Evolutionary conservation across 2,888 invertebrate genomes (phyloP).

Genomic region (Parthenolecanium corni): DNA sequence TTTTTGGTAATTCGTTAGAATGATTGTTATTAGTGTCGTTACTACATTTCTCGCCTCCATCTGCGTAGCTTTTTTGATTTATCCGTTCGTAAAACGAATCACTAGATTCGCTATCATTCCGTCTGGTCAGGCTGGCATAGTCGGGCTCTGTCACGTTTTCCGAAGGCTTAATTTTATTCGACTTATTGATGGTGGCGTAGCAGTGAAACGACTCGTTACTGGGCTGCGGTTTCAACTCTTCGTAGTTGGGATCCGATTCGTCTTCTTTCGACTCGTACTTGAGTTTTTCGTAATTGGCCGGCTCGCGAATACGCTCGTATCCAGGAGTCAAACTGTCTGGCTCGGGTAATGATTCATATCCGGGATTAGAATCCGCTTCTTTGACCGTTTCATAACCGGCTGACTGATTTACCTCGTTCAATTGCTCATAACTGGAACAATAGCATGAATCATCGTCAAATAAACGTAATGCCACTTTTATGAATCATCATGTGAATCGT

Average conservation of each 20-base stretch:
- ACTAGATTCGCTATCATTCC: constrained; percentile 15
- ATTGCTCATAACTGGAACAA: constrained; percentile 13
- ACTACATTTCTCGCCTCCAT: not conserved
- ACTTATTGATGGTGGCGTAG: constrained; percentile 44
- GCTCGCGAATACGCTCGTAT: constrained; percentile 27
- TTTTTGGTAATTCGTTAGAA: not conserved
- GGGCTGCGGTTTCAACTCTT: constrained; percentile 48
- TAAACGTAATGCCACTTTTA: not conserved
- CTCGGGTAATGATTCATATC: constrained; percentile 25
- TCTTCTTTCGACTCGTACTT: constrained; percentile 24
- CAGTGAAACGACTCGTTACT: constrained; percentile 36
- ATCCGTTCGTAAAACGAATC: constrained; percentile 23
- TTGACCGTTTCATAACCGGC: constrained; percentile 28
- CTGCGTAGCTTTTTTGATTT: not conserved
- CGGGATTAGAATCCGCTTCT: not conserved
- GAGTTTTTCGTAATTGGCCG: constrained; percentile 16
- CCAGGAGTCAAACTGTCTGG: constrained; percentile 19
- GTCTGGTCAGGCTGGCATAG: constrained; percentile 34
- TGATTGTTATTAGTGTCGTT: constrained; percentile 23
- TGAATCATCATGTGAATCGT: too few species aligned
- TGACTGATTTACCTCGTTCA: constrained; percentile 3
- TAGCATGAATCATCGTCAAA: not conserved
- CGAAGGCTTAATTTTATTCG: constrained; percentile 30
- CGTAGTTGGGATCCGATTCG: constrained; percentile 61
- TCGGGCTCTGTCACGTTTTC: constrained; percentile 35